Base-by-base conservation (phyloP, 2,888 invertebrate species). In the Masnerella sp. region DNA sequence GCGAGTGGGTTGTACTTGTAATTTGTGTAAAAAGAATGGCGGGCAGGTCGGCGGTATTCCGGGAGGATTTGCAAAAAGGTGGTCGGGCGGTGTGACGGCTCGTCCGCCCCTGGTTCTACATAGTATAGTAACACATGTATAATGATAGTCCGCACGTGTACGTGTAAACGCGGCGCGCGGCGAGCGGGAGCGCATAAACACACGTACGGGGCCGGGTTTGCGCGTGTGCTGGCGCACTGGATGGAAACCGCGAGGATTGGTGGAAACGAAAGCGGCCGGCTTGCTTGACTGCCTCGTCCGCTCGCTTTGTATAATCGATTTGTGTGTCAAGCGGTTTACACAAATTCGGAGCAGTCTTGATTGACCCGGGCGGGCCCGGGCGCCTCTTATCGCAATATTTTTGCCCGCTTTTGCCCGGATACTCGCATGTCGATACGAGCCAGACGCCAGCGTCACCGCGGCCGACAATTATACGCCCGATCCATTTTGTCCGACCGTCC, bases 291-390 rank as follows among this genome's bases (percentile, higher is more conserved):
- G 52, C 36, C 61, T 69, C 69, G 56, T 69, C 61, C 69, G 54
- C 40, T 61, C 52, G 69, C 74, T 77, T 77, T 74, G 72, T 76
- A 76, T 89, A 89, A 89, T 89, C 89, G 89, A 89, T 89, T 89
- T 89, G 89, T 75, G 78, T 79, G 80, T 89, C 89, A 88, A 89
- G 88, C 87, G 88, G 88, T 89, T 89, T 88, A 88, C 88, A 88
- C 88, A 87, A 88, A 88, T 89, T 87, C 87, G 88, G 87, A 87
- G 86, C 84, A 83, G 83, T 82, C 83, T 83, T 89, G 88, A 89
- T 89, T 89, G 89, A 89, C 88, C 88, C 89, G 88, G 84, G 88
- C 88, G 82, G 30, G 76, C 81, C 73, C 81, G 80, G 77, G 74
- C 62, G 77, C 79, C 77, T 77, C 85, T 83, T 76, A 81, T 81